Evolutionary conservation across 2,797 vertebrate genomes (phyloP), one percentile per base, ranked within the genome.

Genomic region (Coregonus sp.): DNA sequence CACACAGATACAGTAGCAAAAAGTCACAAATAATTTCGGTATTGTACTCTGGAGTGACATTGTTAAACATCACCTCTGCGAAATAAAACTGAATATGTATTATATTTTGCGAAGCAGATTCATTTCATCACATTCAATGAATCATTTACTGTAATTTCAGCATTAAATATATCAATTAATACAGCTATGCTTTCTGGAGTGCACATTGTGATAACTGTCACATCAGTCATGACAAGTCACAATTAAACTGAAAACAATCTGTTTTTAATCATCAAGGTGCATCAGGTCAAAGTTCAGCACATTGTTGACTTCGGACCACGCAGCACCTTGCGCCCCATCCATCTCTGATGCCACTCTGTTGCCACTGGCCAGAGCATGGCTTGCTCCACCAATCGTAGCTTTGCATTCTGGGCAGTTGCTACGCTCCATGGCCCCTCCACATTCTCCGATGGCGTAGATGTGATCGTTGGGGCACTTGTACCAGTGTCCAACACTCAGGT

Each of bases 381-480:
- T 86, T 0, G 0, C 0, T 5, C 96, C 97, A 0, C 96, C 96
- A 9, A 98, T 98, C 4, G 75, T 82, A n/a, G 87, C 94, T 0
- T 84, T 29, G 83, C 97, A 99, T 0, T 97, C 95, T 0, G 96
- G 95, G 82, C 97, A 98, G 0, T 0, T 72, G 0, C 89, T 35
- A 4, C 18, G 87, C 79, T 93, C 70, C 91, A 85, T 96, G 2
- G 97, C 96, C 11, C 97, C 96, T 7, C 97, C 97, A 1, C 97
- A 97, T 0, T 98, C 94, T 0, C 93, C 93, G 9, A 96, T 98
- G 1, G 93, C 81, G 3, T 97, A 98, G 54, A 98, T 80, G 9
- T 98, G 98, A 0, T 94, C 95, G 1, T 97, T 97, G 37, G 87
- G 94, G 86, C 97, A 98, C 92, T 98, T 98, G 93, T 94, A 94